Evolutionary conservation across 2,888 invertebrate species (phyloP).

Genomic region (Epinotia nisella): DNA sequence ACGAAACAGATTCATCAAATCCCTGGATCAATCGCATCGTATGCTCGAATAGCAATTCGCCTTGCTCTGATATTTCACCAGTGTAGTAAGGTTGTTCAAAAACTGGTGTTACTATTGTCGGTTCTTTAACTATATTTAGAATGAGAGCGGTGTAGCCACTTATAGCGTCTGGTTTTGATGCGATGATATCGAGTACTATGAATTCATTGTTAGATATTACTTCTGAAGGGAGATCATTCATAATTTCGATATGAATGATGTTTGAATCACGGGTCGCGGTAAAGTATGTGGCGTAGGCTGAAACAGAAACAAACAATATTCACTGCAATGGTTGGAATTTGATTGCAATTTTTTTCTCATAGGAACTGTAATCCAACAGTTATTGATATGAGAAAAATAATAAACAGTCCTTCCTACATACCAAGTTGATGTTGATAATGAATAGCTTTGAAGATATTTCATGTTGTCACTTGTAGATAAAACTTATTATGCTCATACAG

Average conservation of each 20-base stretch:
- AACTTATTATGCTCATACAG: too few relatives aligned
- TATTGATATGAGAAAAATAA: too few relatives aligned
- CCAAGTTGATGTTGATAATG: too few relatives aligned
- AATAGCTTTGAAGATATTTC: neutral
- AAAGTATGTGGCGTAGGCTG: constrained; percentile 36
- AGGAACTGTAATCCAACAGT: neutral
- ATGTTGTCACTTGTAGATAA: neutral
- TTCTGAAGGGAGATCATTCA: constrained; percentile 25
- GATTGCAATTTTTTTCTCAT: neutral
- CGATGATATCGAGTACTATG: constrained; percentile 48
- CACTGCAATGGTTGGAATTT: neutral
- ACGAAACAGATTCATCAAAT: constrained; percentile 53
- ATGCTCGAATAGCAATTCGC: constrained; percentile 51
- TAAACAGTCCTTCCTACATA: too few relatives aligned
- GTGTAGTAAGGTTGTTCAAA: constrained; percentile 54
- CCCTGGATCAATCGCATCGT: constrained; percentile 54
- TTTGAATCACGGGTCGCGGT: constrained; percentile 10
- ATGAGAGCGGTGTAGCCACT: constrained; percentile 48
- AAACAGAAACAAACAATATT: constrained; percentile 2
- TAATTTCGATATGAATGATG: constrained; percentile 17
- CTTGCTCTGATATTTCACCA: constrained; percentile 53
- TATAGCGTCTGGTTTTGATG: constrained; percentile 47
- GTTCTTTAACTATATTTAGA: constrained; percentile 47
- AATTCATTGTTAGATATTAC: constrained; percentile 30
- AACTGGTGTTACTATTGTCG: constrained; percentile 45